phyloP scores from a whole-genome alignment of 2,113 vertebrate species.

The Thermophis baileyi region DNA sequence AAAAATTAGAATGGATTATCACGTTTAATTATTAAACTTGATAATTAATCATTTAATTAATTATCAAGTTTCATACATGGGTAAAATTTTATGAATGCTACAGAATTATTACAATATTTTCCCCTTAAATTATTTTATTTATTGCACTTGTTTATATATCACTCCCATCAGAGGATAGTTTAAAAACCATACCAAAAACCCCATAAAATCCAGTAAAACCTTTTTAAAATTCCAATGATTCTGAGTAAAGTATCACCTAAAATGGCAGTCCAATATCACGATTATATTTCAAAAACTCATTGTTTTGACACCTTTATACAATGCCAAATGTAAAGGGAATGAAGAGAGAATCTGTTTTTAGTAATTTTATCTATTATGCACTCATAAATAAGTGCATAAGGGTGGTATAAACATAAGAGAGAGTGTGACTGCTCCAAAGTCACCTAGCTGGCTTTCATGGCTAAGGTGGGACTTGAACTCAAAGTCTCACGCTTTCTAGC shows the following conservation, averaged over 20 bases:
- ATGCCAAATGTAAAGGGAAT: background rate
- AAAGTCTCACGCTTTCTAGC: background rate
- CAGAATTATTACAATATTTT: slow-evolving; percentile 5
- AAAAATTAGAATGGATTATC: no score
- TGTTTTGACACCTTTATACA: background rate
- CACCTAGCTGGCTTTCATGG: background rate
- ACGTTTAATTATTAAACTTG: no score
- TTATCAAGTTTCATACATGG: slow-evolving; percentile 25
- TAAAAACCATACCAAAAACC: background rate
- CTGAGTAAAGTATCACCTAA: background rate
- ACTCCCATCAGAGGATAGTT: background rate
- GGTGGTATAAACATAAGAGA: background rate
- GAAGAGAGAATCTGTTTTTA: background rate
- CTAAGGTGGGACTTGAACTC: background rate
- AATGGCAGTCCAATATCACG: background rate
- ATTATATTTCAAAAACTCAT: background rate
- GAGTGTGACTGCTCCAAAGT: background rate
- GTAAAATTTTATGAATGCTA: background rate
- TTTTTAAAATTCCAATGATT: background rate
- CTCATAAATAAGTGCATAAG: background rate
- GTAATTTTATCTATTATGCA: background rate
- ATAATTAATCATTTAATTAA: no score
- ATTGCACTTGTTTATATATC: background rate
- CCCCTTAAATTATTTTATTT: background rate
- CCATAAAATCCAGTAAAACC: background rate